Evolutionary conservation across 2,888 invertebrate species (phyloP).

Genomic region (Melangyna quadrimaculata): DNA sequence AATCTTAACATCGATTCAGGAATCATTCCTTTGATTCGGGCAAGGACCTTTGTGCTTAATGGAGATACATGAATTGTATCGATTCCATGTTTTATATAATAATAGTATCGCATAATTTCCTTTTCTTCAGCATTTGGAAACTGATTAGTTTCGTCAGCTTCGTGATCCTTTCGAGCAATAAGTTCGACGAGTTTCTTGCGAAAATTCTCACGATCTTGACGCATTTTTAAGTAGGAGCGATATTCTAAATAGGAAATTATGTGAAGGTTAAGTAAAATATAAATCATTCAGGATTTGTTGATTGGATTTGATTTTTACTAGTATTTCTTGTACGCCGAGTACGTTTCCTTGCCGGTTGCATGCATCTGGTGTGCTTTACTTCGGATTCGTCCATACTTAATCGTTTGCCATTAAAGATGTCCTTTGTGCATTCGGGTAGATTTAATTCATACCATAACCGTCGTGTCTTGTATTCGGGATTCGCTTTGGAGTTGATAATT

Average conservation of each 20-base stretch:
- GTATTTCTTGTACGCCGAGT: slow-evolving; percentile 76
- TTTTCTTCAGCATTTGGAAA: slow-evolving; percentile 86
- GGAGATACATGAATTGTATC: slow-evolving; percentile 95
- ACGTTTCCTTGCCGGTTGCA: slow-evolving; percentile 80
- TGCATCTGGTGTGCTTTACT: slow-evolving; percentile 78
- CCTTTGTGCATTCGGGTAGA: slow-evolving; percentile 78
- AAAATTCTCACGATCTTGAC: slow-evolving; percentile 91
- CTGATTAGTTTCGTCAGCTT: slow-evolving; percentile 75
- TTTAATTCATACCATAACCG: slow-evolving; percentile 80
- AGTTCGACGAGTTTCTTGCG: slow-evolving; percentile 89
- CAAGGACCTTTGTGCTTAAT: slow-evolving; percentile 88
- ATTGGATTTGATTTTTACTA: slow-evolving; percentile 62
- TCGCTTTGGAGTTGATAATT: slow-evolving; percentile 79
- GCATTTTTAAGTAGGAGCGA: slow-evolving; percentile 86
- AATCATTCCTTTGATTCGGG: slow-evolving; percentile 85
- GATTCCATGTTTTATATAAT: slow-evolving; percentile 94
- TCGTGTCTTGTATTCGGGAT: slow-evolving; percentile 78
- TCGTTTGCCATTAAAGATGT: slow-evolving; percentile 79
- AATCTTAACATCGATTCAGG: slow-evolving; percentile 85
- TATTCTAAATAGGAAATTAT: slow-evolving; percentile 81
- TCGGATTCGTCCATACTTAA: slow-evolving; percentile 84
- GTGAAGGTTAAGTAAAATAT: not conserved
- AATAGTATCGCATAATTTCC: slow-evolving; percentile 91
- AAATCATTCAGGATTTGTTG: not conserved
- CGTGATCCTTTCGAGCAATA: slow-evolving; percentile 83